Conservation (phyloP, 2,888 invertebrate genomes). For the Oeneis ivallda region DNA sequence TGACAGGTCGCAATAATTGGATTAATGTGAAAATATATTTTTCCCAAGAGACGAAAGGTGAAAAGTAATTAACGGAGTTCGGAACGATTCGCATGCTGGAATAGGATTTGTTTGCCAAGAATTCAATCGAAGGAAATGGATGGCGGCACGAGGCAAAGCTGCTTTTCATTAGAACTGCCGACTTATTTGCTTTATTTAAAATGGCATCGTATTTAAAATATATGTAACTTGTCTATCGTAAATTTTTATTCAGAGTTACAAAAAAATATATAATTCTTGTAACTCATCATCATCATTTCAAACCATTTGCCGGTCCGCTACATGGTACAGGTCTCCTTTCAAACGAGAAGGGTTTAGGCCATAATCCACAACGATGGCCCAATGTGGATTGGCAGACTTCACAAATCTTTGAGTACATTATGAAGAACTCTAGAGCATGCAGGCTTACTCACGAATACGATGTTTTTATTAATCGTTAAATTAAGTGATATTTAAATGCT, state of each 20-base stretch:
- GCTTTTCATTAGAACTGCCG: conserved; percentile 27
- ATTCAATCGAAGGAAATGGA: conserved; percentile 60
- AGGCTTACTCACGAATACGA: too few relatives aligned
- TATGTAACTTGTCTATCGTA: neutral
- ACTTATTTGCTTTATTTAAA: conserved; percentile 24
- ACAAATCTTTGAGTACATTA: too few relatives aligned
- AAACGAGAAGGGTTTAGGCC: neutral
- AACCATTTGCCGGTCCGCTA: too few relatives aligned
- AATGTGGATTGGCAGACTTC: too few relatives aligned
- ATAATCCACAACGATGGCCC: too few relatives aligned
- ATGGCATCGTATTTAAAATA: neutral
- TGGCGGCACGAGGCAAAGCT: conserved; percentile 39
- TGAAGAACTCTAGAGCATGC: too few relatives aligned
- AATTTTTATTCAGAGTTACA: neutral
- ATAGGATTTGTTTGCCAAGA: conserved; percentile 59
- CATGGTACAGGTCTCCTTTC: neutral
- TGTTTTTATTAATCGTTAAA: too few relatives aligned
- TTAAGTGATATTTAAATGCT: too few relatives aligned
- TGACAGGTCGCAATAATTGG: conserved; percentile 30
- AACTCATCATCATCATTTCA: too few relatives aligned
- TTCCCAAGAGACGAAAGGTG: conserved; percentile 32
- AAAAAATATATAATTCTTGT: too few relatives aligned
- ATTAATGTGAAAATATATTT: conserved; percentile 28
- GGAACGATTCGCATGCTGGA: conserved; percentile 34
- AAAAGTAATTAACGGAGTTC: conserved; percentile 40